These are phyloP conservation scores for Drosophila dives DNA, from an alignment of 2,888 invertebrate genomes.

Conservation along the genomic window DNA sequence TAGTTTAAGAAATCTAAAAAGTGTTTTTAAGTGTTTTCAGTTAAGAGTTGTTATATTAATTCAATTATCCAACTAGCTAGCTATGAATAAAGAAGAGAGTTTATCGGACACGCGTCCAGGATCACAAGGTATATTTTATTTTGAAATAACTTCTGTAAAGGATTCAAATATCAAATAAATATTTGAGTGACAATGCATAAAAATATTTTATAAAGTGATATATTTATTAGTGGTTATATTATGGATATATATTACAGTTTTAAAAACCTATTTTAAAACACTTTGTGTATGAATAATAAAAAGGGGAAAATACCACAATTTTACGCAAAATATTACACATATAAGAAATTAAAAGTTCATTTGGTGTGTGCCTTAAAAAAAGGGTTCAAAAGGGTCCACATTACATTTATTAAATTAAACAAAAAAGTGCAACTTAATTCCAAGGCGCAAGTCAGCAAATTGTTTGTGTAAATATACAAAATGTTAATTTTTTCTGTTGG, in stretches of 20 bases:
- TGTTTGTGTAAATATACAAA: constrained; percentile 40
- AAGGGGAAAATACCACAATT: neutral
- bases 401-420: neutral
- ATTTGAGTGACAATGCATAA: neutral
- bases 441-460: constrained; percentile 29
- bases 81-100: constrained; percentile 79
- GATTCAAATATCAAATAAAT: neutral
- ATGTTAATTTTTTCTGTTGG: constrained; percentile 17
- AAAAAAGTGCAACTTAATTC: constrained; percentile 14
- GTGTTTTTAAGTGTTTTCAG: constrained; percentile 13
- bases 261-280: neutral
- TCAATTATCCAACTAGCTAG: constrained; percentile 3
- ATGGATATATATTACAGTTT: neutral
- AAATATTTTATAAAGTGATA: neutral
- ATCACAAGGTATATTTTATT: constrained; percentile 72
- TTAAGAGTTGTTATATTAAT: neutral
- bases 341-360: neutral
- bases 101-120: constrained; percentile 67
- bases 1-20: neutral
- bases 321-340: too few relatives aligned
- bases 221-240: neutral
- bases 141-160: neutral
- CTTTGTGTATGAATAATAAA: neutral
- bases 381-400: neutral
- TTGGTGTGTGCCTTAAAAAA: neutral